Evolutionary conservation across 2,113 vertebrate genomes (phyloP), one percentile per base, ranked within the genome.

Genomic region (Tachuris rubrigastra): DNA sequence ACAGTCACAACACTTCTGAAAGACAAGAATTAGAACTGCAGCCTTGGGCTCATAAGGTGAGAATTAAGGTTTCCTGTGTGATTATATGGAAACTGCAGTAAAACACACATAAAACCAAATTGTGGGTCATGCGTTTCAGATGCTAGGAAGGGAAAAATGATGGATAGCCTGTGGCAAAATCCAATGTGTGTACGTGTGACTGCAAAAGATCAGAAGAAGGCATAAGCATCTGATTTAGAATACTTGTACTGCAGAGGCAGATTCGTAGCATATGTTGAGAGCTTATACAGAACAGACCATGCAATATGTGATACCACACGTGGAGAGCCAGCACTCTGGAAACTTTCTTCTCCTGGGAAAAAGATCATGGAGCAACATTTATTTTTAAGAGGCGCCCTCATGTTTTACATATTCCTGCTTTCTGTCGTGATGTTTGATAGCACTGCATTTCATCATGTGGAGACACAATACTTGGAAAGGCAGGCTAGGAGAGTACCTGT

Each of bases 211-310:
- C 94, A 95, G 92, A 96, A 91, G 91, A 24, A 27, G 23, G 74
- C 94, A 89, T 96, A 91, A 94, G 81, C 59, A 30, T 96, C 89
- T 96, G 89, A 96, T 96, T 96, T 96, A 85, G 62, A 73, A 85
- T 46, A 59, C 78, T 83, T 89, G 88, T 87, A 93, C 71, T 60
- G 66, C 50, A 80, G 89, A 85, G 63, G 77, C 86, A 95, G 81
- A 96, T 96, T 94, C 11, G 0, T 89, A 95, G 89, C 96, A 96
- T 41, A 92, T 96, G 95, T 91, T 17, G 62, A 63, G 95, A 95
- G 87, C 89, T 95, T 94, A 95, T 67, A 93, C 63, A 77, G 92
- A 97, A 85, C 94, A 95, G 91, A 77, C 84, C 66, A 28, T 68
- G 66, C 78, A 85, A 39, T 66, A 60, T 94, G 55, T 67, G 91